phyloP scores from a whole-genome alignment of 2,888 invertebrate species.

The Mantis religiosa region DNA sequence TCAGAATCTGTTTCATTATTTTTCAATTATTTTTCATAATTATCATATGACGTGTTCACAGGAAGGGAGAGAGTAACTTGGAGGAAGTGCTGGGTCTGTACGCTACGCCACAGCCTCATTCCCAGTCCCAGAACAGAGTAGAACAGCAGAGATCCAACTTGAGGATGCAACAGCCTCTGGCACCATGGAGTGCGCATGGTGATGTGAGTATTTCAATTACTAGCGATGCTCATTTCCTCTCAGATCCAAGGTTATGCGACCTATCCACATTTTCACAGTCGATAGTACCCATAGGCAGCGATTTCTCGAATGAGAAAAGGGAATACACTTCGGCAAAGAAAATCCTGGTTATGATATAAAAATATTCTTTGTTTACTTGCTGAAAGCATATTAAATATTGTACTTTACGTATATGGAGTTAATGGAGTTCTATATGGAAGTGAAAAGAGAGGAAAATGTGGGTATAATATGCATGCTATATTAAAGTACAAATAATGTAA shows the following conservation, averaged over 20 bases:
- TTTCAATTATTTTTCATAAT: no score
- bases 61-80: neutral
- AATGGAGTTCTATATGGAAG: no score
- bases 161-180: neutral
- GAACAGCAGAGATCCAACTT: neutral
- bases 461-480: no score
- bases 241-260: neutral
- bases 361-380: no score
- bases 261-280: neutral
- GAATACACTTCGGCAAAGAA: neutral
- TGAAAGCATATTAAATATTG: no score
- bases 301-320: neutral
- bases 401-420: no score
- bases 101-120: neutral
- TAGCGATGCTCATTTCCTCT: neutral
- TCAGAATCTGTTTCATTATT: neutral
- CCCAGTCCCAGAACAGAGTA: neutral
- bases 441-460: no score
- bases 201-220: neutral
- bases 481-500: no score
- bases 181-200: neutral
- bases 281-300: neutral
- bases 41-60: neutral
- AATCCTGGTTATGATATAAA: no score
- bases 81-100: neutral